Base-by-base conservation (phyloP, 2,113 vertebrate species). In the Salminus brasiliensis region DNA sequence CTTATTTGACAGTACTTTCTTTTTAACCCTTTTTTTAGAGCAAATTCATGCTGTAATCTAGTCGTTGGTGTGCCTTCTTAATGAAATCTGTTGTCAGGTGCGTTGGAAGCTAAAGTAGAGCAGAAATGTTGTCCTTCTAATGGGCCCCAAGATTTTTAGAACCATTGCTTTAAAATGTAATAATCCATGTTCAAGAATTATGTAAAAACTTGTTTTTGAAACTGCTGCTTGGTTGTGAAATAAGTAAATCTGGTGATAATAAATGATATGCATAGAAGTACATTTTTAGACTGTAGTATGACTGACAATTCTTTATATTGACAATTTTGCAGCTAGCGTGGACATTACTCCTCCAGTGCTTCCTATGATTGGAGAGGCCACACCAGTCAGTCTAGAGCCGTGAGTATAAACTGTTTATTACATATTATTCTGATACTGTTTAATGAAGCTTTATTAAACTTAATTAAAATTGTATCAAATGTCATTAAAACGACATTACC, bases 331-430 rank as follows among this genome's bases (percentile, higher is more conserved):
- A 98, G 98, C 93, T 45, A 99, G 97, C 63, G 92, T 94, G 32
- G 98, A 99, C 23, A 92, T 96, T 73, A 96, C 95, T 0, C 97
- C 98, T 4, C 97, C 98, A 0, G 90, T 95, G 79, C 94, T 97
- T 27, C 92, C 95, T 0, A 90, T 97, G 57, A 94, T 97, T 74
- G 89, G 93, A 2, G 98, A 99, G 75, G 95, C 94, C 82, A 94
- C 96, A 3, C 96, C 97, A 0, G 97, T 97, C 85, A 96, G 97
- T 94, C 95, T 98, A 4, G 98, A 99, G 85, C 98, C 98, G 98
- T 99, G 89, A 96, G 98, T 95, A 81, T 77, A 11, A 68, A 4
- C 11, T 21, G 8, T 10, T 47, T 29, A 8, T 15, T 21, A 27
- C 41, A 45, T 13, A 1, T 43, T 73, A 7, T 53, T 3, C 25